Conservation (phyloP, 2,113 vertebrate species). For the Ciconia stormi region DNA sequence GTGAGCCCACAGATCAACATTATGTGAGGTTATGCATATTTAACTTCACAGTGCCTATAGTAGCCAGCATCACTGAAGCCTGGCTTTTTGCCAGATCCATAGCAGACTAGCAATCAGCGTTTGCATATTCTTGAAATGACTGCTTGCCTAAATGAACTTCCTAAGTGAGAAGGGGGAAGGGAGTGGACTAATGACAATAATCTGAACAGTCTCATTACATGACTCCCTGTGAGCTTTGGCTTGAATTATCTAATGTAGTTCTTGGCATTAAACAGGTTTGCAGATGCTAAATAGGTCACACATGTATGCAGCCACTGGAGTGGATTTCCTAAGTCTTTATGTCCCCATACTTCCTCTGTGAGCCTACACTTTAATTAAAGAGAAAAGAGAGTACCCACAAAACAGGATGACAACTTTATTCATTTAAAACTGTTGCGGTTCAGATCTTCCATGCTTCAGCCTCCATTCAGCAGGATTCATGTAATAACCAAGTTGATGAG, state of each 20-base stretch:
- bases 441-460: not conserved
- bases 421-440: not conserved
- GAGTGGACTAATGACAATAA: conserved; percentile 52
- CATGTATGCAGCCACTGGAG: not conserved
- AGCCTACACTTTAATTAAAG: conserved; percentile 39
- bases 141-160: conserved; percentile 59
- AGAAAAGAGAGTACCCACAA: not conserved
- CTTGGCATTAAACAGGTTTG: conserved; percentile 52
- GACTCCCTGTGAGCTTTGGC: conserved; percentile 49
- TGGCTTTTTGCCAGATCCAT: conserved; percentile 39
- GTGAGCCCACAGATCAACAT: fast-evolving
- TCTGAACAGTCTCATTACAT: conserved; percentile 16
- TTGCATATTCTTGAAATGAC: conserved; percentile 50
- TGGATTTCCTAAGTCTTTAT: conserved; percentile 13
- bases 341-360: not conserved
- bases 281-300: conserved; percentile 52
- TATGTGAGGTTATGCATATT: not conserved
- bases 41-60: not conserved
- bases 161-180: conserved; percentile 6
- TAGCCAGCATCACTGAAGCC: not conserved
- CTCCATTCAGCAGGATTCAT: not conserved
- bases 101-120: conserved; percentile 27
- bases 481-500: not conserved
- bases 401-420: not conserved
- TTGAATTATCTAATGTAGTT: conserved; percentile 52